A percentile compares a stretch with the other conserved stretches of the same genome.
Conservation (phyloP, 2,888 invertebrate genomes). For the Amiota communis region DNA sequence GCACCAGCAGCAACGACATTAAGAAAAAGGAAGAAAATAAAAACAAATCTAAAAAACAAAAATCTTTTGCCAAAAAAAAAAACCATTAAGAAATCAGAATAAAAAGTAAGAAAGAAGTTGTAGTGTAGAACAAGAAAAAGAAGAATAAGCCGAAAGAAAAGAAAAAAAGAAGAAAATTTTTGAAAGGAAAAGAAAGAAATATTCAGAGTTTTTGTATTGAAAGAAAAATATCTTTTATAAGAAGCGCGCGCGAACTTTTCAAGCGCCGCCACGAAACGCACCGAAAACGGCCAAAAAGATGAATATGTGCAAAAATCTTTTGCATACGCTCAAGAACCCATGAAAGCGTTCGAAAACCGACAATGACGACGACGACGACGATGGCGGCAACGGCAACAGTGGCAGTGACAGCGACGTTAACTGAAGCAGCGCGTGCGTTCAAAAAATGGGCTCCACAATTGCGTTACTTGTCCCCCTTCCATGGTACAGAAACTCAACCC, state of each 20-base stretch:
- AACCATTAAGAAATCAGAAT: too few species aligned
- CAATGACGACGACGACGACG: constrained; percentile 48
- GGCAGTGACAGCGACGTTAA: constrained; percentile 26
- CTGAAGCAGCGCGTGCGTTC: constrained; percentile 41
- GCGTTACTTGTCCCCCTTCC: neutral
- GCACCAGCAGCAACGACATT: constrained; percentile 35
- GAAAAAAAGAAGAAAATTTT: too few species aligned
- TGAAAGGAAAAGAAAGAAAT: too few species aligned
- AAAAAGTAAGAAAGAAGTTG: too few species aligned
- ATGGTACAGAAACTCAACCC: constrained; percentile 39
- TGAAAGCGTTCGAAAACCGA: constrained; percentile 51
- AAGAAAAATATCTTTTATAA: neutral
- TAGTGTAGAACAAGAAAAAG: too few species aligned
- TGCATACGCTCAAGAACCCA: constrained; percentile 72
- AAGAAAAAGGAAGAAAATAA: constrained; percentile 35
- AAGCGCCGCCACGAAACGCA: constrained; percentile 67
- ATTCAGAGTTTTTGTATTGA: too few species aligned
- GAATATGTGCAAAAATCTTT: constrained; percentile 73
- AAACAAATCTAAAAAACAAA: constrained; percentile 56
- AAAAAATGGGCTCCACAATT: neutral
- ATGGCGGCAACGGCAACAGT: constrained; percentile 44
- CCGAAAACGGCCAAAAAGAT: constrained; percentile 73
- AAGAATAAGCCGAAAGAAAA: too few species aligned
- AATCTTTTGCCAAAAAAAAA: constrained; percentile 39
- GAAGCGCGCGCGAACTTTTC: constrained; percentile 47